Percentiles rank a stretch among this genome's conserved stretches.
These are phyloP conservation scores for Propithecus perrieri DNA, from an alignment of 2,797 vertebrate species.

Conservation along the genomic window DNA sequence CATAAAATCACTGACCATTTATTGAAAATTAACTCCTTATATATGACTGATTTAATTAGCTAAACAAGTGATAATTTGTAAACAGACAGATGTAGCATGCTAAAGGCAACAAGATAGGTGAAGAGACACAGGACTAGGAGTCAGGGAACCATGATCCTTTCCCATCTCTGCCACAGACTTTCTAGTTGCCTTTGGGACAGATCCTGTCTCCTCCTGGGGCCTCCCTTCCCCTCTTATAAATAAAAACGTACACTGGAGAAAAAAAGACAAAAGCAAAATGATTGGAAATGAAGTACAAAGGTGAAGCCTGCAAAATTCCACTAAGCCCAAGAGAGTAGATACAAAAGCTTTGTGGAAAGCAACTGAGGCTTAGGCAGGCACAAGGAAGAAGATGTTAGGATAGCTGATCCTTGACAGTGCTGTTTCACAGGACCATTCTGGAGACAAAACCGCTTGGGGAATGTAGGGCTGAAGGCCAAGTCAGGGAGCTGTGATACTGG, in stretches of 20 bases:
- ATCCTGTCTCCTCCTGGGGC: not conserved
- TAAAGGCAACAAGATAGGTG: not conserved
- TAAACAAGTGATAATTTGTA: not conserved
- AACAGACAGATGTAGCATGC: not conserved
- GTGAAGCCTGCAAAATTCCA: not conserved
- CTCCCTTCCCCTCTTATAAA: not conserved
- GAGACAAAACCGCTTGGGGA: not conserved
- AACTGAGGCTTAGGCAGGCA: not conserved
- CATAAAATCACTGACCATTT: not conserved
- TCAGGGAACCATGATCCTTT: not conserved
- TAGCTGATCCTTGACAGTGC: not conserved
- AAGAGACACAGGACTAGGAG: not conserved
- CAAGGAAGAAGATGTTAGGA: not conserved
- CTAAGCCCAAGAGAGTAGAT: not conserved
- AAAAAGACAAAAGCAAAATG: not conserved
- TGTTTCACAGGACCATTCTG: not conserved
- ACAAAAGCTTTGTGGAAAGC: not conserved
- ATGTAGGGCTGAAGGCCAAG: not conserved
- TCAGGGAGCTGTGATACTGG: not conserved
- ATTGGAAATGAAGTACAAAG: not conserved
- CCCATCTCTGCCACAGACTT: not conserved
- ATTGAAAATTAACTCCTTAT: not conserved
- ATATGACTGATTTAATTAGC: not conserved
- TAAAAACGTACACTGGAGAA: not conserved
- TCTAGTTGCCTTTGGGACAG: not conserved